Evolutionary conservation across 2,797 vertebrate species (phyloP).

Genomic region (Xiphophorus birchmanni): DNA sequence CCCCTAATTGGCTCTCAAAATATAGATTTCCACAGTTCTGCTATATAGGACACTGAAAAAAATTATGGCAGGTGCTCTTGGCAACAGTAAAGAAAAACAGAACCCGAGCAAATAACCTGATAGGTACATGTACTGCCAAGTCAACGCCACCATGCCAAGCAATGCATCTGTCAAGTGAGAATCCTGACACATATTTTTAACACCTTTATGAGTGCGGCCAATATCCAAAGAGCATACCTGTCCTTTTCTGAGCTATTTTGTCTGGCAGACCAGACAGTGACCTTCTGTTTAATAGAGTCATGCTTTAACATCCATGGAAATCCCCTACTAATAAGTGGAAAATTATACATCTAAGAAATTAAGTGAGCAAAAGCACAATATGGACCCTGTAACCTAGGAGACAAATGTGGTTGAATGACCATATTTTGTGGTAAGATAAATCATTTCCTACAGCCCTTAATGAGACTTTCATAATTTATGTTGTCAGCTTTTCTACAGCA

Average conservation of each 20-base stretch:
- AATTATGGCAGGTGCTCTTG: slow-evolving; percentile 64
- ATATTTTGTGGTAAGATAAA: slow-evolving; percentile 70
- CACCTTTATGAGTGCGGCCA: slow-evolving; percentile 76
- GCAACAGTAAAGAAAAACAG: slow-evolving; percentile 66
- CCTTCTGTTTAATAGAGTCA: slow-evolving; percentile 74
- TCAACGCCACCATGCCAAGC: slow-evolving; percentile 79
- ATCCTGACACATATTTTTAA: slow-evolving; percentile 80
- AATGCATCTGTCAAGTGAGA: slow-evolving; percentile 85
- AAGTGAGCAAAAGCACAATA: slow-evolving; percentile 60
- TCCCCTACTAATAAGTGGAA: slow-evolving; percentile 56
- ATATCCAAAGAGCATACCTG: slow-evolving; percentile 77
- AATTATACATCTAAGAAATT: slow-evolving; percentile 56
- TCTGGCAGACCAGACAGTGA: slow-evolving; percentile 68
- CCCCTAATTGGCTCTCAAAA: slow-evolving; percentile 32
- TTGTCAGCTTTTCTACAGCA: slow-evolving; percentile 77
- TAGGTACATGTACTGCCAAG: slow-evolving; percentile 75
- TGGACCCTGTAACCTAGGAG: slow-evolving; percentile 54
- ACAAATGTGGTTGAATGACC: slow-evolving; percentile 62
- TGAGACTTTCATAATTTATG: slow-evolving; percentile 81
- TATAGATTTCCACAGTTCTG: slow-evolving; percentile 36
- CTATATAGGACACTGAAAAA: slow-evolving; percentile 33
- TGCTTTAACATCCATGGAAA: slow-evolving; percentile 52
- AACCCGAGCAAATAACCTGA: slow-evolving; percentile 78
- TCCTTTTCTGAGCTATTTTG: slow-evolving; percentile 73
- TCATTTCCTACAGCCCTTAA: slow-evolving; percentile 74